phyloP scores from a whole-genome alignment of 2,888 invertebrate genomes.

The Eupithecia tripunctaria region DNA sequence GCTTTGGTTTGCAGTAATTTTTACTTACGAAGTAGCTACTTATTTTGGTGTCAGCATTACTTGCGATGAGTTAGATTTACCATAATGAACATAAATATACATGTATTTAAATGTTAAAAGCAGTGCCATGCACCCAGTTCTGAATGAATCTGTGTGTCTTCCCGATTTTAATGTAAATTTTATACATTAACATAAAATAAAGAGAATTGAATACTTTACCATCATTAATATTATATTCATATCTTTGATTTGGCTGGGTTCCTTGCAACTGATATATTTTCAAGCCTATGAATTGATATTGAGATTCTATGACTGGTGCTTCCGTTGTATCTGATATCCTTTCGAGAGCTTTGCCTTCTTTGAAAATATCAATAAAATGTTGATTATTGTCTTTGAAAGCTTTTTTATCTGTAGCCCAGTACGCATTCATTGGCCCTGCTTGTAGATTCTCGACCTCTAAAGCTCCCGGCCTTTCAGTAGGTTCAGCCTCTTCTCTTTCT shows the following conservation, averaged over 20 bases:
- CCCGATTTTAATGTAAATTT: slow-evolving; percentile 45
- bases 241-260: slow-evolving; percentile 61
- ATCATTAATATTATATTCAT: slow-evolving; percentile 53
- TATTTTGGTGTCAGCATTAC: slow-evolving; percentile 20
- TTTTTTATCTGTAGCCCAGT: slow-evolving; percentile 78
- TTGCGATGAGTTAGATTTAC: slow-evolving; percentile 24
- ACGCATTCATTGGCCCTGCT: slow-evolving; percentile 75
- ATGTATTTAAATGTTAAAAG: slow-evolving; percentile 31
- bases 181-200: slow-evolving; percentile 41
- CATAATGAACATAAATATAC: slow-evolving; percentile 8
- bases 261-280: slow-evolving; percentile 68
- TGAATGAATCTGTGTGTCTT: slow-evolving; percentile 81
- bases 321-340: slow-evolving; percentile 76
- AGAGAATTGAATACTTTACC: slow-evolving; percentile 73
- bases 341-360: slow-evolving; percentile 66
- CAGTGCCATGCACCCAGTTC: slow-evolving; percentile 69
- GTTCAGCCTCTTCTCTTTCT: slow-evolving; percentile 54
- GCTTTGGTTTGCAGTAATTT: not conserved
- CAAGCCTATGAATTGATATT: slow-evolving; percentile 72
- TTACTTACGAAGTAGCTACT: not conserved
- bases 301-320: slow-evolving; percentile 75
- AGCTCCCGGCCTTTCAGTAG: slow-evolving; percentile 47
- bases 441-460: slow-evolving; percentile 50
- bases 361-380: slow-evolving; percentile 72
- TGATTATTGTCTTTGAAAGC: slow-evolving; percentile 65